phyloP scores from a whole-genome alignment of 2,797 vertebrate species.

The Notolabrus celidotus region DNA sequence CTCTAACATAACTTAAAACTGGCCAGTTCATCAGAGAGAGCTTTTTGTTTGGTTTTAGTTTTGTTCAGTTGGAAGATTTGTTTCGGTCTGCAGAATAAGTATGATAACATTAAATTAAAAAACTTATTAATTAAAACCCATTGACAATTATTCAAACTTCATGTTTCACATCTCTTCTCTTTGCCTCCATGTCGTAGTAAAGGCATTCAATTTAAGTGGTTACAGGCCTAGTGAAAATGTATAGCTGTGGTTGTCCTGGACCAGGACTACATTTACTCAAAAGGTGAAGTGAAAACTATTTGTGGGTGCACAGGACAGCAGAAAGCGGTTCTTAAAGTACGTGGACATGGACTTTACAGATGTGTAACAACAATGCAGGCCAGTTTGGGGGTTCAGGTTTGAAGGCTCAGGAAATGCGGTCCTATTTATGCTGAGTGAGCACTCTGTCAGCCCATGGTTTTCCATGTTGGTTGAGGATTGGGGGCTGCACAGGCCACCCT shows the following conservation, averaged over 20 bases:
- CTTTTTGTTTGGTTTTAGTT: too few species aligned
- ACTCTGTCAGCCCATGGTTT: conserved; percentile 76
- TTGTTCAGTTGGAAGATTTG: too few species aligned
- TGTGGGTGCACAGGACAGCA: conserved; percentile 34
- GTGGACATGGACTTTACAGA: conserved; percentile 72
- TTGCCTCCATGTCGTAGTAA: conserved; percentile 5
- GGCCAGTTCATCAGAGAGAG: too few species aligned
- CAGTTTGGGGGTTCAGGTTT: conserved; percentile 71
- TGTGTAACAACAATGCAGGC: conserved; percentile 71
- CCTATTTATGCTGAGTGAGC: conserved; percentile 77
- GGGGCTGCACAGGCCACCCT: conserved; percentile 74
- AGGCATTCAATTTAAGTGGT: conserved; percentile 23
- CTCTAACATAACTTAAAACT: neutral
- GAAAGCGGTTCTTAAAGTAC: conserved; percentile 37
- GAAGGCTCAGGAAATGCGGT: conserved; percentile 77
- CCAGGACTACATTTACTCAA: conserved; percentile 16
- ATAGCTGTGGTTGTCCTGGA: conserved; percentile 5
- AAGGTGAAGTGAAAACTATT: conserved; percentile 31
- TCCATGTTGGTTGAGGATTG: conserved; percentile 78
- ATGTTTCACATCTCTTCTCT: neutral
- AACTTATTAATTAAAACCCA: neutral
- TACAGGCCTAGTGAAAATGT: conserved; percentile 13
- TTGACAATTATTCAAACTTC: conserved; percentile 2
- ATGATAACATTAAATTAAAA: too few species aligned
- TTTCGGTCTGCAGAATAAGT: too few species aligned